Percentiles rank a stretch among this genome's conserved stretches.
These are phyloP conservation scores for Columba guinea DNA, from an alignment of 2,797 vertebrate species.

Conservation along the genomic window DNA sequence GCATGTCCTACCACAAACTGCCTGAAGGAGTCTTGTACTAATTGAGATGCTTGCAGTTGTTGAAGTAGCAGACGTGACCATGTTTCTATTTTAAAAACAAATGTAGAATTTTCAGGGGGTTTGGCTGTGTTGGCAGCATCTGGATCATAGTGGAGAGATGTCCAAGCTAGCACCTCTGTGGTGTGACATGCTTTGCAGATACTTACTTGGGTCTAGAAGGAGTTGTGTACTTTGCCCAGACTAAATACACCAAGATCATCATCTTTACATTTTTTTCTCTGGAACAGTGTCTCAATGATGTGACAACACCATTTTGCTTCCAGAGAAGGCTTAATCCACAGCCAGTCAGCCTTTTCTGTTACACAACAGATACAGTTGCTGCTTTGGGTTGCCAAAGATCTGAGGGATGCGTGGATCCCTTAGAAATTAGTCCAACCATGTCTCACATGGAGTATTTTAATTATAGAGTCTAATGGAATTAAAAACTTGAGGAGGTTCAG, in stretches of 20 bases:
- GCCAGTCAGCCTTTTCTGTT: not conserved
- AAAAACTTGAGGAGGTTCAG: not conserved
- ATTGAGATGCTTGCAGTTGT: not conserved
- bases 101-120: not conserved
- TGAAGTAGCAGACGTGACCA: not conserved
- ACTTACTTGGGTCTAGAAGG: not conserved
- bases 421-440: not conserved
- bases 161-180: not conserved
- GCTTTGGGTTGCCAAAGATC: not conserved
- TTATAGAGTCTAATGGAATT: not conserved
- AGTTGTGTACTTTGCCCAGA: not conserved
- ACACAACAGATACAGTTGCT: not conserved
- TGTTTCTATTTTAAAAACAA: not conserved
- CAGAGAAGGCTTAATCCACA: not conserved
- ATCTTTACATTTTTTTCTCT: not conserved
- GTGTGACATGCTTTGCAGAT: not conserved
- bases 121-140: not conserved
- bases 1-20: not conserved
- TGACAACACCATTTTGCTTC: not conserved
- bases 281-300: not conserved
- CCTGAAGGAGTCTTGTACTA: not conserved
- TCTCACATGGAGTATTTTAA: not conserved
- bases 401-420: not conserved
- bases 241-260: not conserved
- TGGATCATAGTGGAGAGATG: not conserved